These are phyloP conservation scores for Etheostoma cragini DNA, from an alignment of 2,113 vertebrate species.

Conservation along the genomic window DNA sequence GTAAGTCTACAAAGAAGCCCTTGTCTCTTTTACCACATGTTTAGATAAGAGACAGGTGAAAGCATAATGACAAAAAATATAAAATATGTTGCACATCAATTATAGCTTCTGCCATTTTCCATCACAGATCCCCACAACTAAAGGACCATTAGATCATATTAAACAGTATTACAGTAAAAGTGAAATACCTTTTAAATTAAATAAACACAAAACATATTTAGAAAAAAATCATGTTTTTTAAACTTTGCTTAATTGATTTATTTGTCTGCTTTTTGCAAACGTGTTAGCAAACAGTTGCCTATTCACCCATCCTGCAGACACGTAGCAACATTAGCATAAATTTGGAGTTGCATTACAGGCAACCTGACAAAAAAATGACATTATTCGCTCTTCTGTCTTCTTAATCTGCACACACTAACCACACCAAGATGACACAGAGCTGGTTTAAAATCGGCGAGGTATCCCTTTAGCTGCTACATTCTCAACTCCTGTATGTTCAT, in stretches of 20 bases:
- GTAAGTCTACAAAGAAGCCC: not conserved
- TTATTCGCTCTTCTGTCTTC: no score
- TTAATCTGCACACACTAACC: no score
- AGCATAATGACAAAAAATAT: not conserved
- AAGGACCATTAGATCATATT: not conserved
- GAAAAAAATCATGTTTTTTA: not conserved
- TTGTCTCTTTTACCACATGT: not conserved
- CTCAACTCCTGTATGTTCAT: not conserved
- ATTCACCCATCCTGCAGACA: no score
- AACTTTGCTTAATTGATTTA: not conserved
- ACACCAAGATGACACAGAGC: no score
- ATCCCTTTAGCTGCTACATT: not conserved
- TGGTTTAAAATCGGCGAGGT: no score
- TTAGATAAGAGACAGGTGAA: not conserved
- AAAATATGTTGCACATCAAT: not conserved
- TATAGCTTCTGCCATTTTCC: not conserved
- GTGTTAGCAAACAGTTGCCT: no score
- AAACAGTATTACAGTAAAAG: not conserved
- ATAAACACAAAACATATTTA: not conserved
- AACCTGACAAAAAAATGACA: no score
- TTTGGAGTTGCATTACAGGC: no score
- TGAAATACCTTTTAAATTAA: not conserved
- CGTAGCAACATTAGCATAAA: no score
- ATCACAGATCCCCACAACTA: not conserved
- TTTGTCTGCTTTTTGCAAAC: not conserved